These are phyloP conservation scores for Rhodeus uyekii DNA, from an alignment of 2,797 vertebrate genomes.

Conservation along the genomic window DNA sequence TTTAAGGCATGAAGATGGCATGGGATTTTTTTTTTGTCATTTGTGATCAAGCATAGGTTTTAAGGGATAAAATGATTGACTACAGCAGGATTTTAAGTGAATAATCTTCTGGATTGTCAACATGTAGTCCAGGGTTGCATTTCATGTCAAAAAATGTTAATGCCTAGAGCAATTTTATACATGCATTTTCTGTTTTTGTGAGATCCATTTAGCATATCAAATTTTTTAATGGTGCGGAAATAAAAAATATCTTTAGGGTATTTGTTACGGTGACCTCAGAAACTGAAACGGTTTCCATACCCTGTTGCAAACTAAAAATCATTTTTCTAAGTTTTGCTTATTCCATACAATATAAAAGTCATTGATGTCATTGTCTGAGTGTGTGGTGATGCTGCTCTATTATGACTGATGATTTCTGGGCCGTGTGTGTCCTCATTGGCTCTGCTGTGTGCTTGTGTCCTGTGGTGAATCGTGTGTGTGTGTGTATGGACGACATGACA, in stretches of 20 bases:
- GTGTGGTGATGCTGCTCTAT: background rate
- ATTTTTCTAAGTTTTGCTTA: background rate
- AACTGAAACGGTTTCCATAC: background rate
- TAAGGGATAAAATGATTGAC: too few relatives aligned
- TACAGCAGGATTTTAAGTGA: too few relatives aligned
- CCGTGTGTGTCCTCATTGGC: background rate
- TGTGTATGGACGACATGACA: slow-evolving; percentile 46
- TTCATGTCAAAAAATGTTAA: background rate
- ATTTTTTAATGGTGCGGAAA: too few relatives aligned
- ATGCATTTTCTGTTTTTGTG: too few relatives aligned
- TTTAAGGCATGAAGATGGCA: too few relatives aligned
- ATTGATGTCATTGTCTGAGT: background rate
- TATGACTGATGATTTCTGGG: slow-evolving; percentile 22
- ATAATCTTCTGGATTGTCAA: background rate
- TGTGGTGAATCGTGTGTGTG: background rate
- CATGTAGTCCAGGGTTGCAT: background rate
- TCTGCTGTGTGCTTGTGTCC: slow-evolving; percentile 10
- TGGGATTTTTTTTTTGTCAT: too few relatives aligned
- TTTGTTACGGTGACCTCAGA: background rate
- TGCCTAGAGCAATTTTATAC: background rate
- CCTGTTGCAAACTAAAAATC: background rate
- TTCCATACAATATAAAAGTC: slow-evolving; percentile 1
- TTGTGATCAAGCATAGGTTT: too few relatives aligned
- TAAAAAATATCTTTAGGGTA: too few relatives aligned
- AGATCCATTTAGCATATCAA: too few relatives aligned